Evolutionary conservation across 2,797 vertebrate genomes (phyloP), one percentile per base, ranked within the genome.

Genomic region (Dallia pectoralis): DNA sequence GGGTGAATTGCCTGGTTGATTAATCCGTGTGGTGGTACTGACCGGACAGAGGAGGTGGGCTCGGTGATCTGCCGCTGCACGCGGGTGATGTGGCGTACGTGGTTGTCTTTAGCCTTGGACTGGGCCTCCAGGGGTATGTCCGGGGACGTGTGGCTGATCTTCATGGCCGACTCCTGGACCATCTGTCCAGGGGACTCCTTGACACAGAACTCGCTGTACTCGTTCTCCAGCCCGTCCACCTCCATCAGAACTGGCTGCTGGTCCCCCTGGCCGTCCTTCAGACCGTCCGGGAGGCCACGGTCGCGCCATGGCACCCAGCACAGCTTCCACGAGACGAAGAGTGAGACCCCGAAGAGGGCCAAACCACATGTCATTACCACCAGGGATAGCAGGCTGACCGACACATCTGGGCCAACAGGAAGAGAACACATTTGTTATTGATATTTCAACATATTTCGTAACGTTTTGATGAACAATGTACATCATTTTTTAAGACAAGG

Each of bases 321-420:
- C 80, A 99, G 89, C 89, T 99, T 99, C 97, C 97, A 99, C 85
- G 97, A 98, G 27, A 99, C 97, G 29, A 99, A 99, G 67, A 99
- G 93, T 69, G 97, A 98, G 49, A 99, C 97, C 0, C 95, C 96
- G 75, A 99, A 98, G 63, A 99, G 94, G 56, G 97, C 97, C 61
- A 99, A 93, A 77, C 97, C 97, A 80, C 97, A 99, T 87, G 96
- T 94, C 47, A 96, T 99, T 80, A 99, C 97, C 89, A 99, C 90
- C 77, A 99, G 93, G 40, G 97, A 98, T 71, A 99, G 87, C 83
- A 99, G 89, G 86, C 97, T 99, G 84, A 99, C 91, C 2, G 96
- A 97, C 76, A 97, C 94, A 92, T 97, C 96, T 97, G 89, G 71
- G 82, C 69, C 86, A 76, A 12, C 11, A 12, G 11, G n/a, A 11